Percentiles rank a stretch among this genome's conserved stretches.
Evolutionary conservation across 1,140 invertebrate species (phyloP).

Genomic region (Oscheius sp.): DNA sequence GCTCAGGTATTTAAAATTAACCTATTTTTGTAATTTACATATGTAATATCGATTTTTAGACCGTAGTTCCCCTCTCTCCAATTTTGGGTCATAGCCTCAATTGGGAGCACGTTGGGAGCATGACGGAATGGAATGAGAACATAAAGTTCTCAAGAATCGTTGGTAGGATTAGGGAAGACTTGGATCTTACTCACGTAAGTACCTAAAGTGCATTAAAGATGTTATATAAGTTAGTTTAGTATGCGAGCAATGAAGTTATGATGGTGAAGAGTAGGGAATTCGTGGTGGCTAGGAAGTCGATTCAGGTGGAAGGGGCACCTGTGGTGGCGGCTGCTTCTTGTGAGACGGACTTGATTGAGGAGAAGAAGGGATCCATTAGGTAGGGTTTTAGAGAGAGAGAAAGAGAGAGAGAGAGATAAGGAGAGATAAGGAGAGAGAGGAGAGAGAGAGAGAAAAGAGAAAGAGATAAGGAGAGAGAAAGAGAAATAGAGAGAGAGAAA

Average conservation of each 20-base stretch:
- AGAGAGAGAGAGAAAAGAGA: no score
- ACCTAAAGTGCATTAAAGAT: not conserved
- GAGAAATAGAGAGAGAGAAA: no score
- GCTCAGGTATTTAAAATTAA: not conserved
- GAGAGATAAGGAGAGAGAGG: no score
- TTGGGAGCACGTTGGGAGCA: not conserved
- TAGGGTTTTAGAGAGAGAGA: no score
- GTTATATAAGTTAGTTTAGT: not conserved
- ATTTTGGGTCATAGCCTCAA: not conserved
- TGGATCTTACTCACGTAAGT: not conserved
- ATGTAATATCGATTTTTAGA: not conserved
- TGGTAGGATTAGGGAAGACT: not conserved
- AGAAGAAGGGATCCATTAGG: not conserved
- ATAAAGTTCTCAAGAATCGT: not conserved
- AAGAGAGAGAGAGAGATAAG: no score
- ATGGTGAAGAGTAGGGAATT: constrained; percentile 7
- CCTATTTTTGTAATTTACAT: no score
- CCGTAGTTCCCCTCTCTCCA: not conserved
- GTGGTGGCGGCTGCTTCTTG: not conserved
- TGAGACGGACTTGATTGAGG: not conserved
- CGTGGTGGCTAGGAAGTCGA: not conserved
- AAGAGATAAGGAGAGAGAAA: no score
- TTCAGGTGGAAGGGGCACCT: not conserved
- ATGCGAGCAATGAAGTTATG: not conserved
- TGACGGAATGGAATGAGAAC: not conserved